phyloP scores from a whole-genome alignment of 2,888 invertebrate species.

The Drosophila barbarae region DNA sequence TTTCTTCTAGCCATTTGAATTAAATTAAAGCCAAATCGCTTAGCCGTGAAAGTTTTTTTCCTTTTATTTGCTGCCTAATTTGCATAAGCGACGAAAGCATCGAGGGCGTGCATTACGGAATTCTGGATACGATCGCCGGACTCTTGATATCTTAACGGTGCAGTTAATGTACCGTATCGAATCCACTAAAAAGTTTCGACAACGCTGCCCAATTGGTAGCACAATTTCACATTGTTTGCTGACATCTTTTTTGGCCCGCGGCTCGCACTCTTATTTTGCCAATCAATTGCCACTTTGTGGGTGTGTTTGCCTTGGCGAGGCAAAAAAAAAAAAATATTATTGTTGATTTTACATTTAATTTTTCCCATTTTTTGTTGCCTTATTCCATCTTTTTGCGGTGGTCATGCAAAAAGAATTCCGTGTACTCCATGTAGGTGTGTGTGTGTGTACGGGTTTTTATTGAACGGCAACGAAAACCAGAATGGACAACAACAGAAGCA shows the following conservation, averaged over 20 bases:
- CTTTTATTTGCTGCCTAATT: conserved; percentile 49
- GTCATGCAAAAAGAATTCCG: conserved; percentile 67
- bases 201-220: conserved; percentile 57
- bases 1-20: conserved; percentile 69
- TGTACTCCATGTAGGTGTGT: conserved; percentile 53
- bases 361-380: conserved; percentile 28
- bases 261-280: conserved; percentile 53
- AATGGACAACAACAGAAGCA: conserved; percentile 40
- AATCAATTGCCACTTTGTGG: conserved; percentile 66
- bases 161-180: conserved; percentile 55
- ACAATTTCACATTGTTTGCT: conserved; percentile 61
- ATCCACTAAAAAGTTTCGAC: conserved; percentile 40
- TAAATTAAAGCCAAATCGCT: conserved; percentile 65
- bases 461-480: conserved; percentile 38
- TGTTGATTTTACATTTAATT: conserved; percentile 65
- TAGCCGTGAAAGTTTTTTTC: conserved; percentile 62
- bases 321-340: conserved; percentile 47
- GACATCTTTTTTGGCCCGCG: conserved; percentile 52
- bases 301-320: conserved; percentile 35
- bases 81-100: conserved; percentile 62
- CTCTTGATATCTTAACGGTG: conserved; percentile 49
- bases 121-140: conserved; percentile 38
- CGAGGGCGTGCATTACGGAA: conserved; percentile 59
- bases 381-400: conserved; percentile 27
- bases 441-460: conserved; percentile 42